These are phyloP conservation scores for Oscheius myriophilus DNA, from an alignment of 2,888 invertebrate species.

Conservation along the genomic window DNA sequence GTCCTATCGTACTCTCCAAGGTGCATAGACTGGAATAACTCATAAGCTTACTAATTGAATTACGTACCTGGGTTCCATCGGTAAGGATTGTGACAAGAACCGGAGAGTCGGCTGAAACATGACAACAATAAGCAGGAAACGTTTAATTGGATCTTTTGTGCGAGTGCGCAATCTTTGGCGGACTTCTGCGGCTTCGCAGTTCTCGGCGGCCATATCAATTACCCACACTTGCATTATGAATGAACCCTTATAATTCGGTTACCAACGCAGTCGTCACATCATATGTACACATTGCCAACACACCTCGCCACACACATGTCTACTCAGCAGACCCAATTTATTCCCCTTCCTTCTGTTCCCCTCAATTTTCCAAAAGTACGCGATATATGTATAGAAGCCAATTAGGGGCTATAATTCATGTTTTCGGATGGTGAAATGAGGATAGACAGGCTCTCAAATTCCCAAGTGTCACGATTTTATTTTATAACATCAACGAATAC, in stretches of 20 bases:
- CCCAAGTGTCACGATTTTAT: too few relatives aligned
- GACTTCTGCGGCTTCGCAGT: conserved; percentile 15
- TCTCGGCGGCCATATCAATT: conserved; percentile 30
- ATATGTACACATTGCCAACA: conserved; percentile 18
- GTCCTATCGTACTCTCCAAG: conserved; percentile 52
- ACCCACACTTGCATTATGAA: conserved; percentile 32
- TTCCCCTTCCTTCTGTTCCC: too few relatives aligned
- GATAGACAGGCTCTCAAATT: too few relatives aligned
- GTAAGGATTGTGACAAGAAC: conserved; percentile 29
- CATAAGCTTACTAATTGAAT: not conserved
- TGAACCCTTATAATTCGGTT: conserved; percentile 30
- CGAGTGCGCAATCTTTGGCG: conserved; percentile 13
- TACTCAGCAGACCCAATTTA: too few relatives aligned
- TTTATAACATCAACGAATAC: too few relatives aligned
- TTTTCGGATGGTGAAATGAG: too few relatives aligned
- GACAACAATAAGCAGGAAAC: too few relatives aligned
- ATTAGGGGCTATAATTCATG: too few relatives aligned
- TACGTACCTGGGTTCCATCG: conserved; percentile 26
- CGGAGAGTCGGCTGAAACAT: conserved; percentile 29
- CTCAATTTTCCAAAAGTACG: too few relatives aligned
- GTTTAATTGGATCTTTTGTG: not conserved
- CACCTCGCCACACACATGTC: conserved; percentile 1
- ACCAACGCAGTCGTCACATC: conserved; percentile 30
- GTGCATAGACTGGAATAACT: conserved; percentile 45
- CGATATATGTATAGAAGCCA: too few relatives aligned